These are phyloP conservation scores for Cardiocondyla obscurior DNA, from an alignment of 1,140 invertebrate genomes.

Conservation along the genomic window DNA sequence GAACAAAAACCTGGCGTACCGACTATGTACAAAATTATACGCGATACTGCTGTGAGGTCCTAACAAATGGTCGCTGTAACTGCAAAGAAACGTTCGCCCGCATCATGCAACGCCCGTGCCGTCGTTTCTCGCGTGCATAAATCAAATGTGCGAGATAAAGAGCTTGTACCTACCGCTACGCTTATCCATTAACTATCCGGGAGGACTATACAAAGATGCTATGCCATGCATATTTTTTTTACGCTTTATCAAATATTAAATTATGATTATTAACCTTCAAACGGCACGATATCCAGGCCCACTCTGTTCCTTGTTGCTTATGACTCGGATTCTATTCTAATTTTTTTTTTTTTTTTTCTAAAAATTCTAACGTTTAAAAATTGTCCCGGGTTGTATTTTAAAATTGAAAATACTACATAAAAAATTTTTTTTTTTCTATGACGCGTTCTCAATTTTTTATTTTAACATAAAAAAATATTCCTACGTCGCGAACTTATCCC, in stretches of 20 bases:
- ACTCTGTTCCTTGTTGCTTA: too few relatives aligned
- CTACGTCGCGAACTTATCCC: background rate
- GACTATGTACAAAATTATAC: slow-evolving; percentile 43
- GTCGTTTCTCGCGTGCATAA: slow-evolving; percentile 39
- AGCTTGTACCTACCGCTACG: slow-evolving; percentile 4
- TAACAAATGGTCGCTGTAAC: slow-evolving; percentile 40
- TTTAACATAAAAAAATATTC: background rate
- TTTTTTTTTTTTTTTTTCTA: too few relatives aligned
- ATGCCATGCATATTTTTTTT: background rate
- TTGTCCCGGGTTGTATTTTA: too few relatives aligned
- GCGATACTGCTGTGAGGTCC: slow-evolving; percentile 2
- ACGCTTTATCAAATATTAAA: background rate
- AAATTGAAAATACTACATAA: too few relatives aligned
- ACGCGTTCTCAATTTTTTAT: background rate
- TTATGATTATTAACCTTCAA: too few relatives aligned
- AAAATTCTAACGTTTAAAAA: too few relatives aligned
- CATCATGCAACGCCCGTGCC: slow-evolving; percentile 27
- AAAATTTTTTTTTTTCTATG: background rate
- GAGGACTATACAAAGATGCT: background rate
- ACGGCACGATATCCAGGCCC: too few relatives aligned
- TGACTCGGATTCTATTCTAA: too few relatives aligned
- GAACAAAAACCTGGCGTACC: slow-evolving; percentile 39
- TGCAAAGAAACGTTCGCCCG: slow-evolving; percentile 37
- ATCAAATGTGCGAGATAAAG: slow-evolving; percentile 46
- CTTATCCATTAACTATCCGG: slow-evolving; percentile 20